Conservation (phyloP, 2,113 vertebrate species). For the Rostratula benghalensis region DNA sequence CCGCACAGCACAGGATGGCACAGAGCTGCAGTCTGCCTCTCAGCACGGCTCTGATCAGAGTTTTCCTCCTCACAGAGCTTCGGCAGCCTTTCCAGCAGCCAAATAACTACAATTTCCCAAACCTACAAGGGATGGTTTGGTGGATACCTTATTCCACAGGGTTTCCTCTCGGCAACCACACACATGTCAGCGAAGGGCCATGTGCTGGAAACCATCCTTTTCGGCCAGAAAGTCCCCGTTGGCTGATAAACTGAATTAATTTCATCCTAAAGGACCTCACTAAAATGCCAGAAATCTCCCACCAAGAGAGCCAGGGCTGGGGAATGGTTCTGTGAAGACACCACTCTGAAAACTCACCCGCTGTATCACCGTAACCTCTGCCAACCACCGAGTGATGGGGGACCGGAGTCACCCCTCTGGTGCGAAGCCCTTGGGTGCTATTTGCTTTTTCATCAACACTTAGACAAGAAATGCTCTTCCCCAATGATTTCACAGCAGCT, state of each 20-base stretch:
- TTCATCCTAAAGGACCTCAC: slow-evolving; percentile 16
- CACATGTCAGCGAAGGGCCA: background rate
- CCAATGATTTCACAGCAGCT: slow-evolving; percentile 23
- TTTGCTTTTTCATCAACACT: slow-evolving; percentile 35
- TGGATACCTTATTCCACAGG: background rate
- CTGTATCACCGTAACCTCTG: background rate
- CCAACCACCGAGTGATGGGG: background rate
- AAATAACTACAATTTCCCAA: background rate
- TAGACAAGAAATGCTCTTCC: slow-evolving; percentile 41
- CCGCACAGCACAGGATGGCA: accelerated
- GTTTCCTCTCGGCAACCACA: background rate
- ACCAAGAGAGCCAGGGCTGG: background rate
- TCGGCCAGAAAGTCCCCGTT: background rate
- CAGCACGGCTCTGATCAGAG: background rate
- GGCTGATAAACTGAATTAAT: slow-evolving; percentile 48
- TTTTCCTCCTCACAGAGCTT: background rate
- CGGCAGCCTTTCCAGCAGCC: background rate
- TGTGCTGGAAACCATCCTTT: background rate
- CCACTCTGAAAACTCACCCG: accelerated
- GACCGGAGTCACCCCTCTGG: background rate
- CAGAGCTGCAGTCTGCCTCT: background rate
- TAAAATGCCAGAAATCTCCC: background rate
- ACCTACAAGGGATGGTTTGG: background rate
- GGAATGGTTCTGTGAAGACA: background rate
- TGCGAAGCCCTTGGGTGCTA: background rate